Evolutionary conservation across 1,140 invertebrate genomes (phyloP), one percentile per base, ranked within the genome.

Genomic region (Diachasmimorpha longicaudata): DNA sequence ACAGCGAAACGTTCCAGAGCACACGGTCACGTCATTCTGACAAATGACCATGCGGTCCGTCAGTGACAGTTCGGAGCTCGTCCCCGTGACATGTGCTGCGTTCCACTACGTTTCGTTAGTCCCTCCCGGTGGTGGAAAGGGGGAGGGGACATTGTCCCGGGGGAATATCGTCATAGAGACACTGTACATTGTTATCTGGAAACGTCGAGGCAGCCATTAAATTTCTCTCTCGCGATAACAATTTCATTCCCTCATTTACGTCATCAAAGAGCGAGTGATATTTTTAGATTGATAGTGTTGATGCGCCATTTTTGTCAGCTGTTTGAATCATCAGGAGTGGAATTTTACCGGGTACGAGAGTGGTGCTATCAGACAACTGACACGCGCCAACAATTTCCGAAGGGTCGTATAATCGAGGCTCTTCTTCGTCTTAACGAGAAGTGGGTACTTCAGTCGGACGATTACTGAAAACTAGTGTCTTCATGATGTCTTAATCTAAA

Each of bases 31-130:
- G 80, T 84, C 85, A 88, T 86, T 83, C 77, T 86, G 85, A 88
- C 84, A 85, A 86, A 88, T 85, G 85, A 86, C 78, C 79, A 78
- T 79, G 82, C 76, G 85, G 85, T 86, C 82, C 81, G 77, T 77
- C 80, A 85, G 81, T 84, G 86, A 84, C 86, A 86, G 83, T 77
- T 80, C 79, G 80, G 78, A 85, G 82, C 82, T n/a, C 81, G 80
- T 83, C 80, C n/a, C 44, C 75, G 78, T 83, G 74, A 74, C 75
- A 72, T 77, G 36, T 75, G 78, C 81, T 81, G 75, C 68, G 78
- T 76, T 76, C 77, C 69, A 70, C 70, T 66, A 71, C 48, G 52
- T 74, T 71, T 70, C 31, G 74, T 63, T 19, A 55, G 25, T 19
- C 21, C 14, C 25, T 10, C 31, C 48, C 9, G 16, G 44, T 10